Evolutionary conservation across 2,888 invertebrate species (phyloP).

Genomic region (Andrena praecox): DNA sequence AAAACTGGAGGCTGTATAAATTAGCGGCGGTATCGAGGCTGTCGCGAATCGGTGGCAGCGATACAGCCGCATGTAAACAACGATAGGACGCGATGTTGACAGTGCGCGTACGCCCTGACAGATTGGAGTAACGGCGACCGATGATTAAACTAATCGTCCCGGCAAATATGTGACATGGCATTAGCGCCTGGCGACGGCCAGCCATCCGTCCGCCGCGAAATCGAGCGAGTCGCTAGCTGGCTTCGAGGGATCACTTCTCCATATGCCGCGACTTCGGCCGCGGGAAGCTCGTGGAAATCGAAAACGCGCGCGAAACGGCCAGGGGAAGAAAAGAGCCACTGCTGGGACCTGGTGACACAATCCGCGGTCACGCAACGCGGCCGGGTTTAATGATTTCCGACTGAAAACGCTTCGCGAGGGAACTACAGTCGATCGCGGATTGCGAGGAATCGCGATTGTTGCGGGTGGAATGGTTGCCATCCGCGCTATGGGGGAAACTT

Average conservation of each 20-base stretch:
- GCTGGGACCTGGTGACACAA: conserved; percentile 11
- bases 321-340: background rate
- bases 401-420: conserved; percentile 10
- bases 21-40: background rate
- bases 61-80: conserved; percentile 17
- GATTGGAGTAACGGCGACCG: background rate
- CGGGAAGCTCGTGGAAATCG: background rate
- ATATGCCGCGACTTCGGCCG: conserved; percentile 11
- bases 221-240: conserved; percentile 14
- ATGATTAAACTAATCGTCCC: conserved; percentile 29
- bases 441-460: background rate
- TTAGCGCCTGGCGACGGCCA: background rate
- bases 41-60: no score
- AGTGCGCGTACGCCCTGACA: conserved; percentile 12
- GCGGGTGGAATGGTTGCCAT: no score
- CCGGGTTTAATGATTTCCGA: conserved; percentile 34
- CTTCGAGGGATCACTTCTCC: conserved; percentile 24
- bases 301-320: background rate
- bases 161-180: conserved; percentile 30
- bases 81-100: conserved; percentile 1
- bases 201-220: background rate
- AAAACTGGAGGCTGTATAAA: background rate
- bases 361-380: conserved; percentile 24
- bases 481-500: no score
- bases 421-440: conserved; percentile 2